Base-by-base conservation (phyloP, 35 echinoderm and acorn worm genomes). In the Heliocidaris tuberculata region DNA sequence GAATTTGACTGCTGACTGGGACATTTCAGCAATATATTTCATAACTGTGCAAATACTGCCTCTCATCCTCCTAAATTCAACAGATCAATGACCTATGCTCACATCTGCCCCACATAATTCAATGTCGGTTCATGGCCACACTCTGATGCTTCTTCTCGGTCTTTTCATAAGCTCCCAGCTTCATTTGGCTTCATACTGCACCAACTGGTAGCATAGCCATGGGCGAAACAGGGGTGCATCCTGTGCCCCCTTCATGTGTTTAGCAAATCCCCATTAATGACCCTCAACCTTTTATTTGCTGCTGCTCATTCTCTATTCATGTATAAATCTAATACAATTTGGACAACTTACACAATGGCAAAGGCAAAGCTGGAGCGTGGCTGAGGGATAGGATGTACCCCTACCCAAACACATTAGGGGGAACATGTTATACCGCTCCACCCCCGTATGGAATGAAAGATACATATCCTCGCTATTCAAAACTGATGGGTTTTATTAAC, bases 41-140 rank as follows among this genome's bases (percentile, higher is more conserved):
- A 17, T 27, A 78, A 78, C 9, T 12, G 59, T 60, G 59, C 59
- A 60, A 15, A 19, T 19, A 60, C 59, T 15, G 59, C 65, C 19
- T 27, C 27, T 7, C 17, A 78, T 27, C 65, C 65, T 78, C 65
- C 65, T 27, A 78, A 78, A 17, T 78, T 27, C 65, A 78, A n/a
- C 87, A 89, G 87, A 89, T 32, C 87, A 89, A 48, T 89, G 87
- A 89, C 87, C 87, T 89, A 32, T 16, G 19, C 10, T 48, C 31
- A 32, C 31, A 89, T 89, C 87, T 89, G 87, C 87, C 87, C 87
- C 87, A 89, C 2, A 47, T 89, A 89, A 89, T 89, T 89, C 87
- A 89, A 89, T 89, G 87, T 89, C 87, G 32, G 31, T 89, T 89
- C 87, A 89, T 19, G 31, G 87, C 31, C 87, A 89, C 31, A 89